Evolutionary conservation across 2,888 invertebrate genomes (phyloP), one percentile per base, ranked within the genome.

Genomic region (Andricus quercusramuli): DNA sequence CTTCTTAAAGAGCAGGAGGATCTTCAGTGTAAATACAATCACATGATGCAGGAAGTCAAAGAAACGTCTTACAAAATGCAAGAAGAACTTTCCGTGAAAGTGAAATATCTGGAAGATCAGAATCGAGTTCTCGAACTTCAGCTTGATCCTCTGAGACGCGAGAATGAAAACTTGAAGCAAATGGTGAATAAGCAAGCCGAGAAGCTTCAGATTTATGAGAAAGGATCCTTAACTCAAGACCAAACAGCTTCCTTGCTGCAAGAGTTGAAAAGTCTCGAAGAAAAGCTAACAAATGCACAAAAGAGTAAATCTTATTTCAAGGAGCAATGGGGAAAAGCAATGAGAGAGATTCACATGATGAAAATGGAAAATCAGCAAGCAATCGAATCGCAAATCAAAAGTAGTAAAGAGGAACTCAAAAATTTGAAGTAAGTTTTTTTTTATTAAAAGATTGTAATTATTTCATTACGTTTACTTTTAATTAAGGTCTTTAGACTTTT

Each of bases 291-390:
- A 82, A 94, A 94, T 79, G 94, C 95, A 3, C 94, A 95, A 79
- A 95, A 95, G 80, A 95, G 95, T 59, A 96, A 96, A 90, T 93
- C 94, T 20, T 96, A 96, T 90, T 97, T 97, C 92, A 96, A 97
- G 89, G 95, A 95, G 86, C 95, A 96, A 89, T 97, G 96, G 96
- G 94, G 95, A 1, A 94, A 95, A 83, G 95, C 95, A 0, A 95
- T 96, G 3, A 93, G 95, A 0, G 96, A 96, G 88, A 93, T 96
- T 78, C 96, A 96, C 83, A 93, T 94, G 66, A 90, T 95, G 82
- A 96, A 95, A 89, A 93, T 94, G 64, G 93, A 93, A 88, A 93
- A 94, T 82, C 93, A 95, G 64, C 92, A 93, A 77, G 93, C 93
- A 64, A 91, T 95, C 87, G 93, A 95, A 80, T 88, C 92, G 11